Evolutionary conservation across 2,888 invertebrate species (phyloP), one percentile per base, ranked within the genome.

Genomic region (Cheilosia grossa): DNA sequence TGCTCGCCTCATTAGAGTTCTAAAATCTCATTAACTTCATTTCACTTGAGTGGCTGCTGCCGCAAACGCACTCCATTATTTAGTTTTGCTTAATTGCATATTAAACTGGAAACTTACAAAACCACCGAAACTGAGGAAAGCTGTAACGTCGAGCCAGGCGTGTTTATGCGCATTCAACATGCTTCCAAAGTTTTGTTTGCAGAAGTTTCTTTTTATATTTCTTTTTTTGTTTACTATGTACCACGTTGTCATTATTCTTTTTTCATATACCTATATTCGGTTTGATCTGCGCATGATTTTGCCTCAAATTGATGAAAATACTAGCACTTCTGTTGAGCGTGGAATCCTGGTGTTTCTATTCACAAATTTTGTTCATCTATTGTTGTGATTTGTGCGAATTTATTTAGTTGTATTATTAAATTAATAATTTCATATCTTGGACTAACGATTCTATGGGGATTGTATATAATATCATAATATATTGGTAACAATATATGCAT

Each of bases 291-390:
- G 82, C 82, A 82, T 82, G 82, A 49, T 37, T 56, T 63, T 56
- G n/a, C 51, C 56, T 58, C 19, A 21, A 21, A 54, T 49, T 58
- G 37, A 27, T 19, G 53, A 72, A 40, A 47, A 70, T 53, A 74
- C 59, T 21, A 74, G 24, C 53, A 53, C 69, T 61, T 63, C 80
- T 37, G 53, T 37, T 58, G 59, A 24, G 21, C 19, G 42, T 44
- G 17, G 54, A 51, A 80, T 70, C 72, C 78, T 78, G 66, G 72
- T 78, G 72, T 61, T 78, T 82, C 72, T 72, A 82, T 82, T 82
- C 78, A 82, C 64, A 75, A 64, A 70, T 37, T 40, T 56, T 49
- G 17, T 44, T 49, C 37, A 9, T 58, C 47, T 70, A 37, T 69
- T 56, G 56, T 69, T 69, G 42, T 56, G 69, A 33, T 69, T 56